phyloP scores from a whole-genome alignment of 2,888 invertebrate genomes.

The Lepidocyrtinus sp. region DNA sequence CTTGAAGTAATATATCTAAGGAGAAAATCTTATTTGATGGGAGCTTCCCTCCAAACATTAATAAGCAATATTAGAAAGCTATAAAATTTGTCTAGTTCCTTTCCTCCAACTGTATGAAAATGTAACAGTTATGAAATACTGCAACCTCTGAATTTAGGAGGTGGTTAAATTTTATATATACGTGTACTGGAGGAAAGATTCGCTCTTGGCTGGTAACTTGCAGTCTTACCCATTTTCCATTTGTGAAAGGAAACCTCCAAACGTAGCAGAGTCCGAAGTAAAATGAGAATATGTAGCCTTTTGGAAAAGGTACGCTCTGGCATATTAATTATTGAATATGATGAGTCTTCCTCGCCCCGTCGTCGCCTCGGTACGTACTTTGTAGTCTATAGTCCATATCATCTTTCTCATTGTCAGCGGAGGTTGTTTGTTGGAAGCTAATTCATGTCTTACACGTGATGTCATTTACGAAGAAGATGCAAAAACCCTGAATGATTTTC shows the following conservation, averaged over 20 bases:
- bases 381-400: no score
- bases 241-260: not conserved
- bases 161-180: no score
- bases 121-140: no score
- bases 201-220: no score
- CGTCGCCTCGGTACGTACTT: not conserved
- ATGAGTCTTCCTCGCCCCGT: slow-evolving; percentile 35
- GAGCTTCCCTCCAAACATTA: not conserved
- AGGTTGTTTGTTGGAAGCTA: not conserved
- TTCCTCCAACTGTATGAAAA: not conserved
- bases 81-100: slow-evolving; percentile 9
- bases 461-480: not conserved
- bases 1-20: not conserved
- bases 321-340: slow-evolving; percentile 57
- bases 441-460: not conserved
- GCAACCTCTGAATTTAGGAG: no score
- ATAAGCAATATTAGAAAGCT: slow-evolving; percentile 1
- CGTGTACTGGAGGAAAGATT: not conserved
- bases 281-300: slow-evolving; percentile 25
- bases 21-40: not conserved
- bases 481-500: not conserved
- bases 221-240: slow-evolving; percentile 4
- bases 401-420: not conserved
- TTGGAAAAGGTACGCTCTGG: slow-evolving; percentile 42
- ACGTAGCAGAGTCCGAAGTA: not conserved